These are phyloP conservation scores for Apus apus DNA, from an alignment of 2,113 vertebrate genomes.

Conservation along the genomic window DNA sequence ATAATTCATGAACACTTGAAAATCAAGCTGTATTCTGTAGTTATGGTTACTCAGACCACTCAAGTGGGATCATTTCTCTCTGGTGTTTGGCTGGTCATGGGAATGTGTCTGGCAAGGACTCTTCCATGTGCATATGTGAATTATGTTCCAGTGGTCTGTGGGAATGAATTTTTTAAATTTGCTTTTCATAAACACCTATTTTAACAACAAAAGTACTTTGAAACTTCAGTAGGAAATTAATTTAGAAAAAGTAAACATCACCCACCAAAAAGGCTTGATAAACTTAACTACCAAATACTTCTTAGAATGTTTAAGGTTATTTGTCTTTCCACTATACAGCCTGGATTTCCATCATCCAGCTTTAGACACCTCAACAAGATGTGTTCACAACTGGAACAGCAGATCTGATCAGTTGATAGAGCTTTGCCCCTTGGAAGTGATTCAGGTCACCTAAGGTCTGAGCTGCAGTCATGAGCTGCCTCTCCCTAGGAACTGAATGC, in stretches of 20 bases:
- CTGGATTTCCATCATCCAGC: not conserved
- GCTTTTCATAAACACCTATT: not conserved
- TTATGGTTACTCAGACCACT: not conserved
- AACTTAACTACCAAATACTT: not conserved
- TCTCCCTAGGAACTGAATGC: not conserved
- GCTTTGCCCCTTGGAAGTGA: not conserved
- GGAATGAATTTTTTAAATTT: not conserved
- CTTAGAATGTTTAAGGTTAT: not conserved
- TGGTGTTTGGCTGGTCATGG: not conserved
- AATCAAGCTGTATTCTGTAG: not conserved
- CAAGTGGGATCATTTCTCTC: not conserved
- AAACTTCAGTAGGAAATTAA: not conserved
- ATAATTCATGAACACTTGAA: not conserved
- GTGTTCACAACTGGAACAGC: not conserved
- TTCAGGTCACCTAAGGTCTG: not conserved
- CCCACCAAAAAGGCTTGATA: not conserved
- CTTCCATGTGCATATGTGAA: accelerated
- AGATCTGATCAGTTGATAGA: not conserved
- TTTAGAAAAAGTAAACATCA: not conserved
- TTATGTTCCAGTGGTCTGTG: not conserved
- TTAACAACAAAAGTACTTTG: not conserved
- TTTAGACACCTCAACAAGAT: not conserved
- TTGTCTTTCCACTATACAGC: not conserved
- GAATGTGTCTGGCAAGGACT: not conserved
- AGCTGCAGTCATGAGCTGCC: not conserved